Conservation (phyloP, 2,113 vertebrate genomes). For the Paradisaea rubra region DNA sequence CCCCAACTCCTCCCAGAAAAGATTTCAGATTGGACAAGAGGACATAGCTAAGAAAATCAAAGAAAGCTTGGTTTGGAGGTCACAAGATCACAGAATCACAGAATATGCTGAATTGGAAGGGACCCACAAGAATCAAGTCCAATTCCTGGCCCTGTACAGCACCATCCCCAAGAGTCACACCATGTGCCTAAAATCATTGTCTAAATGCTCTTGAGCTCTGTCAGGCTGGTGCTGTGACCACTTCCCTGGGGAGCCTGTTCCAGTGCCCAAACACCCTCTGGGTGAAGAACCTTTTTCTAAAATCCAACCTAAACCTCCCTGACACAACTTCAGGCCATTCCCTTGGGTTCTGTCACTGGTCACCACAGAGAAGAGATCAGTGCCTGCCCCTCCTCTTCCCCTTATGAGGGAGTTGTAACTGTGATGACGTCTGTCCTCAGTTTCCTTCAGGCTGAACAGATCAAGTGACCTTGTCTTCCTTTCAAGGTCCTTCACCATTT, state of each 20-base stretch:
- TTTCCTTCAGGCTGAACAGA: neutral
- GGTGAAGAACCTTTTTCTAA: neutral
- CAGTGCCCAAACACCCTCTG: neutral
- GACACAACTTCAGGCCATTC: neutral
- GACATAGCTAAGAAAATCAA: neutral
- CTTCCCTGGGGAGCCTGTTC: neutral
- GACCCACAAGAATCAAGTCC: neutral
- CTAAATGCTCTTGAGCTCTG: neutral
- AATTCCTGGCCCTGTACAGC: neutral
- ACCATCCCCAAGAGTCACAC: neutral
- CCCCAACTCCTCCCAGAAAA: neutral
- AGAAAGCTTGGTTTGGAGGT: neutral
- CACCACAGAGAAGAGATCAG: neutral
- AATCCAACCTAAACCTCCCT: neutral
- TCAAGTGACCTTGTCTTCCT: neutral
- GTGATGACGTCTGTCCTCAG: neutral
- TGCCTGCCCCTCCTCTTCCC: neutral
- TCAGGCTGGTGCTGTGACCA: neutral
- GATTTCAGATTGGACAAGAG: neutral
- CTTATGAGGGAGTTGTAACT: neutral
- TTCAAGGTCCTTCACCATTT: neutral
- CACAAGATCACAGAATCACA: neutral
- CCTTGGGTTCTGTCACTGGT: accelerated
- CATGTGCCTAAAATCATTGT: neutral
- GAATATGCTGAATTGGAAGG: neutral